Evolutionary conservation across 2,113 vertebrate genomes (phyloP).

Genomic region (Chaetodon trifascialis): DNA sequence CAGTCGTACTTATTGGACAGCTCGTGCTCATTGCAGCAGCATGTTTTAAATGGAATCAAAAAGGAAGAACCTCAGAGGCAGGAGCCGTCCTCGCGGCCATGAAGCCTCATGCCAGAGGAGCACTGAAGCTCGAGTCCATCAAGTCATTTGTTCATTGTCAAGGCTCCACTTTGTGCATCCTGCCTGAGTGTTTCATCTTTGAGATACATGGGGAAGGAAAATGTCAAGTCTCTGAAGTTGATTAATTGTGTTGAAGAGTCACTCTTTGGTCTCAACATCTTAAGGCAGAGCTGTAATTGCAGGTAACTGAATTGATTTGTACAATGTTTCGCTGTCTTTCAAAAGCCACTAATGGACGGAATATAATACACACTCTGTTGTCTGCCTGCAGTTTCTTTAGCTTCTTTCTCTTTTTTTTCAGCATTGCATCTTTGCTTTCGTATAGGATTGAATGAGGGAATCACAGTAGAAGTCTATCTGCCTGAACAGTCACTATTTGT

Average conservation of each 20-base stretch:
- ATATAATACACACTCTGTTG: neutral
- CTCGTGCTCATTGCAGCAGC: slow-evolving; percentile 24
- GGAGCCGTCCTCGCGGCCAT: slow-evolving; percentile 1
- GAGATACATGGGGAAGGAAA: neutral
- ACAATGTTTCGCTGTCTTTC: neutral
- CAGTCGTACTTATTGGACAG: slow-evolving; percentile 27
- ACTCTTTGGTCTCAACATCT: slow-evolving; percentile 49
- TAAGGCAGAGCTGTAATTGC: slow-evolving; percentile 22
- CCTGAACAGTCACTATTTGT: slow-evolving; percentile 60
- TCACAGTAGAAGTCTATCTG: slow-evolving; percentile 24
- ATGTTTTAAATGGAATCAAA: slow-evolving; percentile 47
- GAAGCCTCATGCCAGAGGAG: neutral
- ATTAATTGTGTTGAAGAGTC: slow-evolving; percentile 19
- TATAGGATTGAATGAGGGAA: slow-evolving; percentile 26
- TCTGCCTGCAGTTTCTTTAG: no score
- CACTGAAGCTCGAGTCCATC: slow-evolving; percentile 13
- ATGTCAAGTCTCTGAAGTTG: slow-evolving; percentile 25
- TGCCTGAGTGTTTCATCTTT: slow-evolving; percentile 12
- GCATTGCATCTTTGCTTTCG: no score
- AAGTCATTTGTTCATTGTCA: slow-evolving; percentile 11
- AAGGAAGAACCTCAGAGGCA: neutral
- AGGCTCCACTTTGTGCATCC: neutral
- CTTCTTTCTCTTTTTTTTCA: neutral
- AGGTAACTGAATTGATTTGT: slow-evolving; percentile 28
- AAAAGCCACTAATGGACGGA: neutral